A percentile compares a stretch with the other conserved stretches of the same genome.
phyloP scores from a whole-genome alignment of 2,888 invertebrate species.

The Petrolisthes manimaculis region DNA sequence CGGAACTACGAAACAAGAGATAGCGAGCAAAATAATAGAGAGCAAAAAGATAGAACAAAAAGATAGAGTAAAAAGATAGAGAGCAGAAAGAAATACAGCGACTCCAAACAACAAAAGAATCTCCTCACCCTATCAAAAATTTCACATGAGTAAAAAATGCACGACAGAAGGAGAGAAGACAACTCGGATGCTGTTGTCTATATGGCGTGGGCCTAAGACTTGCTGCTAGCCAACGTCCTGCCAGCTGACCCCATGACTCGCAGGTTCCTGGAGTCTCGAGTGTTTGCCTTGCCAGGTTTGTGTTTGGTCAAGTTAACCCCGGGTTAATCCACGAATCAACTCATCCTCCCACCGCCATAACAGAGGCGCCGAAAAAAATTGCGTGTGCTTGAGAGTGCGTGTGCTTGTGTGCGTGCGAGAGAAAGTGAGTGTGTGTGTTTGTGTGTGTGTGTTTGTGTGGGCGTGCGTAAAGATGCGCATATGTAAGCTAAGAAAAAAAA shows the following conservation, averaged over 20 bases:
- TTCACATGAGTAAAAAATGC: no score
- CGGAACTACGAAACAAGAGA: no score
- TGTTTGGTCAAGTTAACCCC: slow-evolving; percentile 40
- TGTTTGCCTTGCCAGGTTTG: slow-evolving; percentile 42
- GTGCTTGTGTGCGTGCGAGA: no score
- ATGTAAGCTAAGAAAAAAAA: background rate
- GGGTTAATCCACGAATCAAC: slow-evolving; percentile 23
- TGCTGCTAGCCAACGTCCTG: background rate
- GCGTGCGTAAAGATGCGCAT: background rate
- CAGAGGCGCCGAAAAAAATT: no score
- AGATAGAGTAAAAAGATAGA: background rate
- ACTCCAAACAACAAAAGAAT: no score
- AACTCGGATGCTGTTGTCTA: no score
- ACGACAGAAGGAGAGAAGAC: no score
- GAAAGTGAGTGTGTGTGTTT: background rate
- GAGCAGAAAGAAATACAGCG: no score
- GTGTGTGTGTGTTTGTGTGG: background rate
- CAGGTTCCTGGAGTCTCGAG: background rate
- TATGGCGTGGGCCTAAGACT: background rate
- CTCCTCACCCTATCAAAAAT: no score
- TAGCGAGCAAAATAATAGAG: background rate
- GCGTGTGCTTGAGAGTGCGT: background rate
- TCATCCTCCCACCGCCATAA: background rate
- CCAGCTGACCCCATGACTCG: slow-evolving; percentile 47
- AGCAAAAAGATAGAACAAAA: background rate